Conservation (phyloP, 2,888 invertebrate species). For the Dolichopus griseipennis region DNA sequence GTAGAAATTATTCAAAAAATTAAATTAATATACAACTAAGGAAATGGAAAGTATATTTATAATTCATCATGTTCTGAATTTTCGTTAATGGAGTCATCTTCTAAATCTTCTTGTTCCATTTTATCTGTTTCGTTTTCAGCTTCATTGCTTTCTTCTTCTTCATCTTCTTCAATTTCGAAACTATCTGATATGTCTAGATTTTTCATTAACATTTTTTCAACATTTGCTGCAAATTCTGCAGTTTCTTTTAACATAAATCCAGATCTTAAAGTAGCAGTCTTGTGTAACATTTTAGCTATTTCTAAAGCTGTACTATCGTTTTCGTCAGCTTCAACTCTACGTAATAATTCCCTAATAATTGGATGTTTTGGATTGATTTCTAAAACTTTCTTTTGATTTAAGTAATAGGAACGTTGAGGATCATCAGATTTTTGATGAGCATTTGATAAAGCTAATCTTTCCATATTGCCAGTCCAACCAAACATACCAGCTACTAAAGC, state of each 20-base stretch:
- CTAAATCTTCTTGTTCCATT: constrained; percentile 42
- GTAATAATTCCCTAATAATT: constrained; percentile 80
- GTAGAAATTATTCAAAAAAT: neutral
- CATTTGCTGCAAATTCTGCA: constrained; percentile 77
- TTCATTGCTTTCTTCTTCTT: constrained; percentile 41
- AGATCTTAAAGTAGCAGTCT: constrained; percentile 84
- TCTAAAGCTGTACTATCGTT: constrained; percentile 69
- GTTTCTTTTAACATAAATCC: constrained; percentile 88
- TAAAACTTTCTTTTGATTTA: constrained; percentile 90
- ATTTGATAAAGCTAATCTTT: constrained; percentile 87
- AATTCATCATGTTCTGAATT: constrained; percentile 52
- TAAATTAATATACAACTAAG: neutral
- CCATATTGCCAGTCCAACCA: constrained; percentile 99
- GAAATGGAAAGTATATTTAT: constrained; percentile 34
- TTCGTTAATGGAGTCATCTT: constrained; percentile 44
- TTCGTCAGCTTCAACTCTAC: constrained; percentile 68
- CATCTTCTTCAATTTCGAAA: constrained; percentile 44
- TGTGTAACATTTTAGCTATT: constrained; percentile 82
- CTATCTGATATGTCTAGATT: constrained; percentile 73
- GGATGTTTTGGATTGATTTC: constrained; percentile 98
- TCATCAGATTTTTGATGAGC: constrained; percentile 94
- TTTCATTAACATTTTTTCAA: constrained; percentile 82
- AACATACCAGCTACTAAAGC: constrained; percentile 93
- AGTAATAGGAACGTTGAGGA: constrained; percentile 75
- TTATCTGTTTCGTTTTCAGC: constrained; percentile 41